A percentile compares a stretch with the other conserved stretches of the same genome.
These are phyloP conservation scores for Phoxinus dragarum DNA, from an alignment of 2,797 vertebrate species.

Conservation along the genomic window DNA sequence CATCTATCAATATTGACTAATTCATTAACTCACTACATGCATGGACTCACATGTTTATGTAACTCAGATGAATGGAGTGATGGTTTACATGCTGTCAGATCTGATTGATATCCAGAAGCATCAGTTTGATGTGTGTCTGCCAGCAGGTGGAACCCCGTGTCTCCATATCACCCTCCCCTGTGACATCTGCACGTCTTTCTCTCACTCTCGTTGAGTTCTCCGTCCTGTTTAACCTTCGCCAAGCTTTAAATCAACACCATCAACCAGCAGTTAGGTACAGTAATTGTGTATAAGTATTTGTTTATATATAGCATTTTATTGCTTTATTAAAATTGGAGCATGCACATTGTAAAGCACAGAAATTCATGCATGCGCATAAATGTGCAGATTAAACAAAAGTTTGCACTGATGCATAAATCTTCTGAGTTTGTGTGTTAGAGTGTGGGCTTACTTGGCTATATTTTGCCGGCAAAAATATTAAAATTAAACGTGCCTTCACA, in stretches of 20 bases:
- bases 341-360: background rate
- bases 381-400: constrained; percentile 4
- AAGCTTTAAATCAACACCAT: background rate
- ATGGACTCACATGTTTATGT: background rate
- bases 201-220: background rate
- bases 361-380: background rate
- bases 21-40: background rate
- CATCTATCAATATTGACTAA: background rate
- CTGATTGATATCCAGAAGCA: background rate
- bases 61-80: background rate
- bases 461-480: background rate
- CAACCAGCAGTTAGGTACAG: background rate
- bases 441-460: background rate
- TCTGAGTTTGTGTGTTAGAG: background rate
- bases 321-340: background rate
- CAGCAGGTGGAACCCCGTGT: constrained; percentile 43
- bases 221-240: background rate
- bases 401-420: background rate
- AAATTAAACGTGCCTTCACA: background rate
- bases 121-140: constrained; percentile 18
- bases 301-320: background rate
- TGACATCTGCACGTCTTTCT: background rate
- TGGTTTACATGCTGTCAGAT: background rate
- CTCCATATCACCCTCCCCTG: background rate
- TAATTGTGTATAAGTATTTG: constrained; percentile 5